These are phyloP conservation scores for Megalops cyprinoides DNA, from an alignment of 2,797 vertebrate genomes.

Conservation along the genomic window DNA sequence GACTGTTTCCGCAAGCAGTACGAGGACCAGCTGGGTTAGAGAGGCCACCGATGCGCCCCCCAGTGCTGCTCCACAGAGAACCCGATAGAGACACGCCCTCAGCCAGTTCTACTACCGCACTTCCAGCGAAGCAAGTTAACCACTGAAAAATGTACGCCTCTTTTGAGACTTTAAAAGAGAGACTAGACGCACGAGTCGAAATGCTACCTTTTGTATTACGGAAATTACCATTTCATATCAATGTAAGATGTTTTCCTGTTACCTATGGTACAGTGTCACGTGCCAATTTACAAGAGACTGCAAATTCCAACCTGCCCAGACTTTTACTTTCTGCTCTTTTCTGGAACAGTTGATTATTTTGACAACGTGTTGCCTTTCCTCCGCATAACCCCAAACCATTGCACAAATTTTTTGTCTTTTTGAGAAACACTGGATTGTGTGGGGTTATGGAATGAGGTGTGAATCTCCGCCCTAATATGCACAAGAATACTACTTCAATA, in stretches of 20 bases:
- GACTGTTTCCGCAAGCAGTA: conserved; percentile 99
- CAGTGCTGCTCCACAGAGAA: neutral
- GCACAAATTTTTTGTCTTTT: conserved; percentile 70
- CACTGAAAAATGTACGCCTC: conserved; percentile 28
- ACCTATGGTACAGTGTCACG: conserved; percentile 49
- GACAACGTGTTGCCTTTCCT: conserved; percentile 76
- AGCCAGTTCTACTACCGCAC: conserved; percentile 38
- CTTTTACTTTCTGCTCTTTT: conserved; percentile 45
- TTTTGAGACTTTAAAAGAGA: conserved; percentile 36
- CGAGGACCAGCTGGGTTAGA: conserved; percentile 92
- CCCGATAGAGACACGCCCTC: conserved; percentile 41
- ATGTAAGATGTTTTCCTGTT: conserved; percentile 44
- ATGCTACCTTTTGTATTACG: conserved; percentile 40
- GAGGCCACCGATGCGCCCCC: conserved; percentile 35
- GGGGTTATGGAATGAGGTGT: conserved; percentile 65
- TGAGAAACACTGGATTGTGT: conserved; percentile 70
- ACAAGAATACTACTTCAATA: conserved; percentile 68
- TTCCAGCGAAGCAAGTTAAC: conserved; percentile 23
- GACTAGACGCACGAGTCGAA: conserved; percentile 38
- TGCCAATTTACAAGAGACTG: conserved; percentile 47
- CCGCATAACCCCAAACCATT: conserved; percentile 74
- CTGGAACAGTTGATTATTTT: conserved; percentile 51
- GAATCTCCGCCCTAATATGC: conserved; percentile 70
- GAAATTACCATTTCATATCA: conserved; percentile 45
- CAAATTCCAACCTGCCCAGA: conserved; percentile 51